Evolutionary conservation across 2,888 invertebrate species (phyloP).

Genomic region (Dryobota labecula): DNA sequence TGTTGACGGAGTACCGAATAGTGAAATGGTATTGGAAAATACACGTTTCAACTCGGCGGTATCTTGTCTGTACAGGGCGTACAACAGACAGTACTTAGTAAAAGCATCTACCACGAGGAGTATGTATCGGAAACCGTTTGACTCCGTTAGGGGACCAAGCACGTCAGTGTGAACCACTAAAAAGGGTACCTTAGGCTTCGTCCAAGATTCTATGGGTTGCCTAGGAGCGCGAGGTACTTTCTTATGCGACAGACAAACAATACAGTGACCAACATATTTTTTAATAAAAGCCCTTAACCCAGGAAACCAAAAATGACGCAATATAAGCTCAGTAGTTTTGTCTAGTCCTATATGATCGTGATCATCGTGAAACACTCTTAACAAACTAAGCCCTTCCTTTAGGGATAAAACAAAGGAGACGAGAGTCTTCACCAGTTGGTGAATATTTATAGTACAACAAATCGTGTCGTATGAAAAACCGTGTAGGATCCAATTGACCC

Average conservation of each 20-base stretch:
- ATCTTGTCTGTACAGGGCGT: too few species aligned
- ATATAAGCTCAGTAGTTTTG: background rate
- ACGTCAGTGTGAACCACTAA: too few species aligned
- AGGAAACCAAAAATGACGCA: background rate
- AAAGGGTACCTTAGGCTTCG: background rate
- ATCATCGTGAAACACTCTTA: background rate
- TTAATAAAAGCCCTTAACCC: background rate
- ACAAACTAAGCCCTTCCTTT: background rate
- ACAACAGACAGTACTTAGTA: background rate
- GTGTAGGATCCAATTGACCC: too few species aligned
- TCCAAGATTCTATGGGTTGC: background rate
- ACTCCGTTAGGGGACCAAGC: background rate
- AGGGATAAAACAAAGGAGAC: background rate
- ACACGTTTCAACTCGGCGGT: background rate
- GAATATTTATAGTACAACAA: conserved; percentile 7
- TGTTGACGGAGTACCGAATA: too few species aligned
- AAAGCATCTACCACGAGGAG: background rate
- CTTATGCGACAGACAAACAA: conserved; percentile 1
- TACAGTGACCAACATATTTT: conserved; percentile 3
- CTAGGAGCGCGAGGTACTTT: conserved; percentile 2
- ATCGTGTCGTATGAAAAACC: too few species aligned
- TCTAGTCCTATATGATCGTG: background rate
- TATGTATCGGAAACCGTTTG: background rate
- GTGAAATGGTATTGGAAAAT: too few species aligned
- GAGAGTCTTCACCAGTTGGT: background rate